Conservation (phyloP, 2,113 vertebrate species). For the Brachyhypopomus gauderio region DNA sequence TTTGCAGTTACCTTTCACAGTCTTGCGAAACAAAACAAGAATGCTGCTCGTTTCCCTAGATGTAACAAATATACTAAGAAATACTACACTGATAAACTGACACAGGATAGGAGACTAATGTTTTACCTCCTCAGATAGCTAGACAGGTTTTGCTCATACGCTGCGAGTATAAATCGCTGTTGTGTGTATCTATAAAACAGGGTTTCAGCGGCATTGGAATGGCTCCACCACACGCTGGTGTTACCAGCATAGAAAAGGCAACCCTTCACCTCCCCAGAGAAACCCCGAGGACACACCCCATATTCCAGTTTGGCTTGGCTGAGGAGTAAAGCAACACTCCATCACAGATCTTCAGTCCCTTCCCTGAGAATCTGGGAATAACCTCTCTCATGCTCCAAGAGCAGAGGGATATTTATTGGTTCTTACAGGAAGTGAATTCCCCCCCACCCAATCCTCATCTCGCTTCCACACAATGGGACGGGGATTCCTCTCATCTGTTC, state of each 20-base stretch:
- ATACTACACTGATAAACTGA: too few species aligned
- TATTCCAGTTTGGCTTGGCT: slow-evolving; percentile 2
- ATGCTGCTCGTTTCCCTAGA: too few species aligned
- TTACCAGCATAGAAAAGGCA: not conserved
- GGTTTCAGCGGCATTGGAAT: not conserved
- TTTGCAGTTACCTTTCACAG: too few species aligned
- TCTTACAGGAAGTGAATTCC: not conserved
- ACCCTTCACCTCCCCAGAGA: not conserved
- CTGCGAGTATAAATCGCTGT: too few species aligned
- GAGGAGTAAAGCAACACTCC: not conserved
- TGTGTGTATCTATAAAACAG: not conserved
- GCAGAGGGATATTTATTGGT: slow-evolving; percentile 4
- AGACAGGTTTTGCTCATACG: too few species aligned
- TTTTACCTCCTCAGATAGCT: too few species aligned
- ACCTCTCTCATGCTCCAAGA: slow-evolving; percentile 23
- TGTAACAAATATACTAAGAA: too few species aligned
- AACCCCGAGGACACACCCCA: not conserved
- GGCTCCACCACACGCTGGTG: not conserved
- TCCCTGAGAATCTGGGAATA: slow-evolving; percentile 21
- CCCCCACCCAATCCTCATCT: not conserved
- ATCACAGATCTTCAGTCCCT: not conserved
- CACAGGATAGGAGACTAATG: too few species aligned
- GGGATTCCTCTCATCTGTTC: not conserved
- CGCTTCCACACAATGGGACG: not conserved
- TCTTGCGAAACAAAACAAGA: too few species aligned